Evolutionary conservation across 2,888 invertebrate genomes (phyloP), one percentile per base, ranked within the genome.

Genomic region (Crepidodera aurea): DNA sequence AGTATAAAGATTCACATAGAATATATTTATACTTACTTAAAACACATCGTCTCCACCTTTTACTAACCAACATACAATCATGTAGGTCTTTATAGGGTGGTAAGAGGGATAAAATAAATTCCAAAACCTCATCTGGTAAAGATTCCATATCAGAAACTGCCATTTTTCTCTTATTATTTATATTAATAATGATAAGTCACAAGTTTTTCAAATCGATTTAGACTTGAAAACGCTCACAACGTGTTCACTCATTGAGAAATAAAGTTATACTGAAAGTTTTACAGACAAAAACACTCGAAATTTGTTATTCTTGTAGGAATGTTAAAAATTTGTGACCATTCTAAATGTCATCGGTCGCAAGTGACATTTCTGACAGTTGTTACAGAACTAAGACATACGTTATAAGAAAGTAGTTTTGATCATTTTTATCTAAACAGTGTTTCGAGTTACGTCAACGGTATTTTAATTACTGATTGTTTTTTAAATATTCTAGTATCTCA

Each of bases 71-170:
- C 85, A 89, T 90, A 78, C 95, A 94, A 77, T 90, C 87, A 80
- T 94, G 90, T 70, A 96, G 83, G 83, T 97, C 96, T 78, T 88
- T 89, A 77, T 98, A 98, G 0, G 96, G 96, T 58, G 94, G 92
- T 69, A 97, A 83, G 77, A 94, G 87, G 70, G 91, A 88, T 68
- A 98, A 85, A 78, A 98, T 94, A 78, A 93, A 94, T 82, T 96
- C 96, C 71, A 98, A 82, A 60, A 98, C 89, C 85, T 97, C 96
- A 80, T 96, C 94, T 39, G 98, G 97, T 67, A 98, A 83, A 79
- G 91, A 89, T 77, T 91, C 88, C 55, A 87, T 84, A 10, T 73
- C 73, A 51, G 69, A 67, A 32, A 66, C 60, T 63, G 55, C 66
- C 62, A 65, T 66, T 18, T 29, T 53, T 53, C 18, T 16, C n/a